These are phyloP conservation scores for Prionailurus viverrinus DNA, from an alignment of 2,113 vertebrate genomes.

Conservation along the genomic window DNA sequence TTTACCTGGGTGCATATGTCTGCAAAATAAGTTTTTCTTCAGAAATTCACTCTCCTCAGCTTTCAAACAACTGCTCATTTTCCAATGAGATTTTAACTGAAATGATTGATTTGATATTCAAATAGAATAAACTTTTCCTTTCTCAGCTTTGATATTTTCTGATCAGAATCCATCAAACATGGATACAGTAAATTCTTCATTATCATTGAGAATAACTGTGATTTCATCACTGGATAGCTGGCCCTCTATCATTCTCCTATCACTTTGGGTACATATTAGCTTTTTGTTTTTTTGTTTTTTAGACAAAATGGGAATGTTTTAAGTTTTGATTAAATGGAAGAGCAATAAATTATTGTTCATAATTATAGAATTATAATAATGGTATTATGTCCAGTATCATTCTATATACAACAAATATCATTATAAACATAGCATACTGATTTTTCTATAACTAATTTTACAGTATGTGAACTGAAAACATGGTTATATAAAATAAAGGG, in stretches of 20 bases:
- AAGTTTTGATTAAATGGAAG: background rate
- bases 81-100: conserved; percentile 25
- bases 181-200: background rate
- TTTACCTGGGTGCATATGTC: background rate
- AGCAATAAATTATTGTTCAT: background rate
- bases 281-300: background rate
- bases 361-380: background rate
- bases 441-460: conserved; percentile 9
- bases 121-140: background rate
- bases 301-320: background rate
- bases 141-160: conserved; percentile 47
- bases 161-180: background rate
- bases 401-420: background rate
- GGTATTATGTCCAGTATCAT: background rate
- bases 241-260: background rate
- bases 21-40: conserved; percentile 29
- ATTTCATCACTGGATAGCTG: background rate
- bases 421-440: background rate
- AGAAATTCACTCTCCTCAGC: background rate
- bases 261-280: background rate
- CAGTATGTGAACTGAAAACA: background rate
- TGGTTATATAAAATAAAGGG: background rate
- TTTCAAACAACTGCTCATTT: background rate
- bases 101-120: background rate
- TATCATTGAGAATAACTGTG: background rate